Evolutionary conservation across 2,888 invertebrate species (phyloP).

Genomic region (Mythimna albipuncta): DNA sequence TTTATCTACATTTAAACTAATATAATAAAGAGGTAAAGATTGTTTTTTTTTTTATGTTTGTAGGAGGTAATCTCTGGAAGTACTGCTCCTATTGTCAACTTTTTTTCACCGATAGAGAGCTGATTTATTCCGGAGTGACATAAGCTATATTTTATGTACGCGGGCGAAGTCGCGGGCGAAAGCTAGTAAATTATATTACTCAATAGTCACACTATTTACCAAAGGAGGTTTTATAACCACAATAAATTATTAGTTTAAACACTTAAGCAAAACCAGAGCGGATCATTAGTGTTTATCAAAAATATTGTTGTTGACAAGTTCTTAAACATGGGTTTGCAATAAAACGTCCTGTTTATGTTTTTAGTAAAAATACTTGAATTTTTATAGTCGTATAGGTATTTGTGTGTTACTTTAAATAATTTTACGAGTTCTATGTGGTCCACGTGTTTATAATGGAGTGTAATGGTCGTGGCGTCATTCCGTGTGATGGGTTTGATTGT

Average conservation of each 20-base stretch:
- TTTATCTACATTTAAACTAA: too few relatives aligned
- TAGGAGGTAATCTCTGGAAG: too few relatives aligned
- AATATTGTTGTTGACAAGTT: conserved; percentile 28
- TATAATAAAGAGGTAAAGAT: too few relatives aligned
- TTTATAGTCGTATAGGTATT: conserved; percentile 33
- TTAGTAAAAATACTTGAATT: conserved; percentile 28
- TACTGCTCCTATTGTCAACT: too few relatives aligned
- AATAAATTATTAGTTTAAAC: not conserved
- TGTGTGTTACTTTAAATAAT: conserved; percentile 18
- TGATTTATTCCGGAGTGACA: too few relatives aligned
- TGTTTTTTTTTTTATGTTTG: too few relatives aligned
- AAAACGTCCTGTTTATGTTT: conserved; percentile 36
- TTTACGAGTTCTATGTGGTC: conserved; percentile 28
- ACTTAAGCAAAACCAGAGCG: not conserved
- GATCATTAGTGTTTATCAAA: not conserved
- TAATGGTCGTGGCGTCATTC: conserved; percentile 5
- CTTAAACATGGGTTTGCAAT: conserved; percentile 28
- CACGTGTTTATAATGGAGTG: conserved; percentile 44
- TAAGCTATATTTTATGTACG: too few relatives aligned
- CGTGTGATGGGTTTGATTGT: not conserved
- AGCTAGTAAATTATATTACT: not conserved
- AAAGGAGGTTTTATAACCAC: not conserved
- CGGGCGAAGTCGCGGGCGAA: too few relatives aligned
- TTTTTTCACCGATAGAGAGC: too few relatives aligned
- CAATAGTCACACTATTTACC: not conserved